Percentiles rank a stretch among this genome's conserved stretches.
These are phyloP conservation scores for Strongylocentrotus purpuratus DNA, from an alignment of 35 echinoderm and acorn worm genomes.

Conservation along the genomic window DNA sequence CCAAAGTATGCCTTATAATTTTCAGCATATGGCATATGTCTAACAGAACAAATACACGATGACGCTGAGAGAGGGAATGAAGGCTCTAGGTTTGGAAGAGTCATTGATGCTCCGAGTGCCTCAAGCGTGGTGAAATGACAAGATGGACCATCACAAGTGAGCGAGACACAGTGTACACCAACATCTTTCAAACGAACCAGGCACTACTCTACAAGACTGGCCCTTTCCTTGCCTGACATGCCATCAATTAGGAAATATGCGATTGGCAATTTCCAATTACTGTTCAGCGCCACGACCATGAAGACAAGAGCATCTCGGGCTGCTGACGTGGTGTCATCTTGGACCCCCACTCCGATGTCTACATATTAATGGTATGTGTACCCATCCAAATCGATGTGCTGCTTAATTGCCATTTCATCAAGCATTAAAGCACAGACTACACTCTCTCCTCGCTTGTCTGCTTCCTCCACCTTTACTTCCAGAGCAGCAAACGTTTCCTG, in stretches of 20 bases:
- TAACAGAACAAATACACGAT: constrained; percentile 25
- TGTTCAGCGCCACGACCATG: constrained; percentile 54
- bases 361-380: constrained; percentile 41
- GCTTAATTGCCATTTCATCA: constrained; percentile 37
- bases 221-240: constrained; percentile 25
- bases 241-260: constrained; percentile 66
- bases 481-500: constrained; percentile 48
- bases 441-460: constrained; percentile 10
- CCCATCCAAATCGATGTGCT: constrained; percentile 25
- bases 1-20: background rate
- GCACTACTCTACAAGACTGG: constrained; percentile 24
- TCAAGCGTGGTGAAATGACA: constrained; percentile 33
- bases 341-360: constrained; percentile 24
- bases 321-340: constrained; percentile 30
- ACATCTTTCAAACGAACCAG: background rate
- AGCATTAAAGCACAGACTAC: constrained; percentile 28
- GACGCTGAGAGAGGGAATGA: constrained; percentile 39
- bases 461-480: constrained; percentile 39
- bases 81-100: background rate
- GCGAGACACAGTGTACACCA: background rate
- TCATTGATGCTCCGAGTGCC: constrained; percentile 22
- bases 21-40: constrained; percentile 59
- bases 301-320: constrained; percentile 60
- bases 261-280: constrained; percentile 54
- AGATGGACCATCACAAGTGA: constrained; percentile 53